Evolutionary conservation across 2,113 vertebrate species (phyloP).

Genomic region (Pomatostomus ruficeps): DNA sequence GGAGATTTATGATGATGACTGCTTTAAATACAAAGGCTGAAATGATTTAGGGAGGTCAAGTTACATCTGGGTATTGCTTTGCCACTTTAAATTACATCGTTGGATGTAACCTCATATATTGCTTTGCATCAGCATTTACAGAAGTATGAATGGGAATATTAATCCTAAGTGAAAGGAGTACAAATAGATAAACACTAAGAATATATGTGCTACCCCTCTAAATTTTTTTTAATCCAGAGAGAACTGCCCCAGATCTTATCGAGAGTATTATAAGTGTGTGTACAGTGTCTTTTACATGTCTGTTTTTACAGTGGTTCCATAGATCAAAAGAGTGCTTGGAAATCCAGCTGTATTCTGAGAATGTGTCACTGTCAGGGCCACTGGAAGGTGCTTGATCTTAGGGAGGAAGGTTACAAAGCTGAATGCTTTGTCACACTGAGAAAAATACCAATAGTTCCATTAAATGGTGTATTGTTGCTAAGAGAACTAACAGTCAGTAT

Average conservation of each 20-base stretch:
- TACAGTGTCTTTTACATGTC: background rate
- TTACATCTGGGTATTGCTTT: background rate
- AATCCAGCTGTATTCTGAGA: background rate
- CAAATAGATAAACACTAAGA: background rate
- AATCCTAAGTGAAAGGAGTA: background rate
- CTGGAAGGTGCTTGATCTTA: background rate
- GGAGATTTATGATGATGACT: background rate
- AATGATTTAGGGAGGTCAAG: background rate
- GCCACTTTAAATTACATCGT: background rate
- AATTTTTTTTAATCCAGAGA: background rate
- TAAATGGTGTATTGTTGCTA: background rate
- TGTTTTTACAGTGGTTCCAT: background rate
- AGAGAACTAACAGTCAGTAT: background rate
- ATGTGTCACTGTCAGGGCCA: background rate
- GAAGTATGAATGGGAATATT: background rate
- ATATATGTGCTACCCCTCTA: background rate
- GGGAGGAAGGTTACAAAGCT: background rate
- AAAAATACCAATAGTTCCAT: background rate
- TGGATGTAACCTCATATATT: background rate
- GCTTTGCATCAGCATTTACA: background rate
- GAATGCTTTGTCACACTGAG: background rate
- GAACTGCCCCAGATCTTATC: background rate
- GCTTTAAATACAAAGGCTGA: background rate
- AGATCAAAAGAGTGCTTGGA: background rate
- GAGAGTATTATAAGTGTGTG: background rate